Evolutionary conservation across 2,888 invertebrate genomes (phyloP).

Genomic region (Tachina grossa): DNA sequence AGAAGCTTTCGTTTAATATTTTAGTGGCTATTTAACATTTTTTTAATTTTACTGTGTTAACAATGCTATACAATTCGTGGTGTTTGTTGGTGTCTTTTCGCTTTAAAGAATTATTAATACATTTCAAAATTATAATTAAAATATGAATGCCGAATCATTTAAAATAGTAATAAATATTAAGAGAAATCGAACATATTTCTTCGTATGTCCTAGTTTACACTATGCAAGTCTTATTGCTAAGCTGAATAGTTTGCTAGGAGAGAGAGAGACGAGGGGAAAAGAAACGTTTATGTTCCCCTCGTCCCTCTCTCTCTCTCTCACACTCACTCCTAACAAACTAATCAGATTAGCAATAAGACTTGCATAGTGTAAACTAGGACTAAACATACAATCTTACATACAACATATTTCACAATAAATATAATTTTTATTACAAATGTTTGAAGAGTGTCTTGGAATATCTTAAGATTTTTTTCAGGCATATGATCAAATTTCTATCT

Average conservation of each 20-base stretch:
- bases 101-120: not conserved
- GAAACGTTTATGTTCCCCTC: no score
- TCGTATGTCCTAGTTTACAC: no score
- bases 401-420: conserved; percentile 20
- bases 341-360: no score
- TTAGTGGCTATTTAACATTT: conserved; percentile 46
- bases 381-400: not conserved
- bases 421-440: not conserved
- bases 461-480: not conserved
- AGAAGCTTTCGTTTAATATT: conserved; percentile 20
- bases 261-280: no score
- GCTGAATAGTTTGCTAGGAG: no score
- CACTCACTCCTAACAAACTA: no score
- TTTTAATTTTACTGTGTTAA: conserved; percentile 43
- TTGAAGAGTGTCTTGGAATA: conserved; percentile 38
- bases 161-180: not conserved
- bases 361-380: no score
- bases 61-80: conserved; percentile 58
- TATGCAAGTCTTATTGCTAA: no score
- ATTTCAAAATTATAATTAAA: conserved; percentile 6
- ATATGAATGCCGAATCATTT: conserved; percentile 12
- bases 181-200: no score
- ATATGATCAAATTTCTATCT: not conserved
- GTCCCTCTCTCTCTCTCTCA: no score
- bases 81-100: conserved; percentile 13